Evolutionary conservation across 1,140 invertebrate species (phyloP), one percentile per base, ranked within the genome.

Genomic region (Harlomillsia oculata): DNA sequence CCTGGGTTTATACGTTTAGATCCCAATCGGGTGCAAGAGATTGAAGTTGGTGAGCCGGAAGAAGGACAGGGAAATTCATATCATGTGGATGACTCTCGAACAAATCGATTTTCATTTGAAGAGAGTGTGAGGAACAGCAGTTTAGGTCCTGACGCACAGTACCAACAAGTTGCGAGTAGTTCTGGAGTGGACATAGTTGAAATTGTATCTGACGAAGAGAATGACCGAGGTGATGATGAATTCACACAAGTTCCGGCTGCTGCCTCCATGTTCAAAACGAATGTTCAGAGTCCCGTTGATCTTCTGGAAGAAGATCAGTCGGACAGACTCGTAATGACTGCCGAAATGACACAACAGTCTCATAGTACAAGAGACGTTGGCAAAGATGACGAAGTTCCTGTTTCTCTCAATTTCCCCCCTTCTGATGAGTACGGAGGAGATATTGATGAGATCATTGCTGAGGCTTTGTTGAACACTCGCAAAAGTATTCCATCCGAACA

Each of bases 141-240:
- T n/a, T n/a, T n/a, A n/a, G n/a, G n/a, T n/a, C n/a, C n/a, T n/a
- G n/a, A n/a, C n/a, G 20, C 21, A 53, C 51, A 16, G 43, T 26
- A 0, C 37, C 44, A 18, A 55, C 43, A 32, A 34, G 32, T 34
- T n/a, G n/a, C 32, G n/a, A 34, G 32, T n/a, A 34, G 32, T 16
- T 14, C 25, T 20, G 56, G 53, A 32, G 56, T 59, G 0, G 61
- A 63, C 16, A 56, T 59, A 11, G 39, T 39, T 3, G 61, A 63
- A 29, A 56, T 63, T 16, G 50, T 53, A 8, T 52, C 51, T 5
- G 61, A 63, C 18, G 61, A 63, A 36, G 61, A 59, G 14, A 32
- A n/a, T 18, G 48, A 25, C 18, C 20, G 16, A 21, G 6, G 20
- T 13, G 25, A 41, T 23, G 14, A 21, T 21, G 3, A 23, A 41